Base-by-base conservation (phyloP, 2,797 vertebrate genomes). In the Aphelocoma californica region DNA sequence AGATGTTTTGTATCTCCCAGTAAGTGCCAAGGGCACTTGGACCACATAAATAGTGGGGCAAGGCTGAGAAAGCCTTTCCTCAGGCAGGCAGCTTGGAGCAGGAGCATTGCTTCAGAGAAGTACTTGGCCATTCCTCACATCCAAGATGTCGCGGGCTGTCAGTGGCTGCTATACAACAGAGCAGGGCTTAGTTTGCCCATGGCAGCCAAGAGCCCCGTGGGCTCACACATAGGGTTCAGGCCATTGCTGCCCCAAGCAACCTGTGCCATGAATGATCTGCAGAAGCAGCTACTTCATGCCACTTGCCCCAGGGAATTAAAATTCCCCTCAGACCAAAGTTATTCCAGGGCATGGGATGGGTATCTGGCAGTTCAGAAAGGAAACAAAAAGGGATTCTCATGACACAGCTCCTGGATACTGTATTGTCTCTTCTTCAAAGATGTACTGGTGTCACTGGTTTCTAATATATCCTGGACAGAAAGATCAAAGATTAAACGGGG, bases 141-240 rank as follows among this genome's bases (percentile, higher is more conserved):
- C 34, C 2, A 1, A 21, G 51, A 54, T 9, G 31, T 9, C 26
- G 26, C 7, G 6, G 69, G 15, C 28, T 23, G 7, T 24, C 42
- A 26, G 65, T 12, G 40, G 51, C 16, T 36, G 48, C 34, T 69
- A 20, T 3, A 13, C 18, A 65, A 44, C 72, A 57, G 12, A 34
- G 10, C 26, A 28, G 19, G 26, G 14, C 8, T 26, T 8, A 18
- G 21, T 38, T 23, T 42, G 64, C 28, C n/a, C 19, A 10, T 0
- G 0, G 51, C 50, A 85, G 29, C n/a, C 62, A 50, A 24, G 17
- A 47, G 57, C 42, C 21, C n/a, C 2, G 0, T 1, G 2, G 15
- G 40, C 14, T 83, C 17, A 9, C 17, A 20, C 0, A 0, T 0
- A 71, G 48, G 12, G 25, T 12, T 75, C 40, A 45, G 56, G 29